Evolutionary conservation across 2,113 vertebrate genomes (phyloP), one percentile per base, ranked within the genome.

Genomic region (Odocoileus virginianus): DNA sequence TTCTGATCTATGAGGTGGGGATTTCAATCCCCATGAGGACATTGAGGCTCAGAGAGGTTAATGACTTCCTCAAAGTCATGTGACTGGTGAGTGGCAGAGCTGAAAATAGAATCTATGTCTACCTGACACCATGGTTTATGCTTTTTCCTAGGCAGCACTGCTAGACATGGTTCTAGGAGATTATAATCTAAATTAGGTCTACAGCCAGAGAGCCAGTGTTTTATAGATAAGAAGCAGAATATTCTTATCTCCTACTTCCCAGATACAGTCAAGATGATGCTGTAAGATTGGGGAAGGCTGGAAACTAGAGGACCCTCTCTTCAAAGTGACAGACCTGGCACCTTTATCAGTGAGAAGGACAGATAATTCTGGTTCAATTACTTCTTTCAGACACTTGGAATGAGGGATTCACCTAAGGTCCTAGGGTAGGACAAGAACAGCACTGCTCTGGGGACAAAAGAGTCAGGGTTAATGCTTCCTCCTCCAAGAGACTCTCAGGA

Each of bases 111-210:
- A 87, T 23, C 47, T 84, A 55, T 43, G 30, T 57, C 87, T 95
- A 78, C 78, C 84, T 91, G 86, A 87, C n/a, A 91, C 43, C 36
- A 54, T n/a, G 17, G 58, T 91, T 96, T 89, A 52, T 91, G 55
- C 89, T 91, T 97, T 82, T 76, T 91, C 85, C 67, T 87, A 7
- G 87, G 84, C 33, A 40, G 45, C 58, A 47, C 91, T 84, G 67
- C 55, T 83, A 86, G 81, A 87, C 74, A 54, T 2, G 55, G 15
- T 95, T 93, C 67, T 81, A 57, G 89, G 76, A 91, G 89, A 96
- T 89, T 91, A 78, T 67, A 86, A 96, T 96, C 95, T 97, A 97
- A 97, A 97, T 97, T 97, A 94, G 54, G 84, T 97, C 90, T 97
- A 52, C 16, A 84, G 78, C 33, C 55, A 83, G 87, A 94, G 43